Evolutionary conservation across 2,888 invertebrate genomes (phyloP).

Genomic region (Limnephilus rhombicus): DNA sequence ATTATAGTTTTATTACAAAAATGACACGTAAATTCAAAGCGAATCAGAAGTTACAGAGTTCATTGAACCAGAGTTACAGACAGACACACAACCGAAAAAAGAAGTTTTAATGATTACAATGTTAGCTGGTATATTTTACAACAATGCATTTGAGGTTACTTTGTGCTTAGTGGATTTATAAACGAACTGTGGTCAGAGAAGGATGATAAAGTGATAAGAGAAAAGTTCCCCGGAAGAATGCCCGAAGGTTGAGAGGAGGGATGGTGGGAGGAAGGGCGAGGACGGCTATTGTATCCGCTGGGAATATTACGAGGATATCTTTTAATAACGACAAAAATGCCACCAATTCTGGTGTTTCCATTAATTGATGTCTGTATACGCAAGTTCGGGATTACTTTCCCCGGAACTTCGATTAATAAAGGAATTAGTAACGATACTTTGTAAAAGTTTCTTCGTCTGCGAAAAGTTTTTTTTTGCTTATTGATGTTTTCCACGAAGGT

Average conservation of each 20-base stretch:
- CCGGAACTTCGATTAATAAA: slow-evolving; percentile 54
- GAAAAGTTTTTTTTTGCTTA: slow-evolving; percentile 1
- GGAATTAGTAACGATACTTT: slow-evolving; percentile 48
- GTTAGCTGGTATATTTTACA: not conserved
- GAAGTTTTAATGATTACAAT: too few species aligned
- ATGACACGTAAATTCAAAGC: too few species aligned
- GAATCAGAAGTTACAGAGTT: too few species aligned
- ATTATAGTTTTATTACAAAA: too few species aligned
- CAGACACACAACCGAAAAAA: too few species aligned
- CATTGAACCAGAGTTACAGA: too few species aligned
- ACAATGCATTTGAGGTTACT: not conserved
- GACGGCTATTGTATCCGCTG: slow-evolving; percentile 29
- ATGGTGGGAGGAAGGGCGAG: not conserved
- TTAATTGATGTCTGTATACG: slow-evolving; percentile 46
- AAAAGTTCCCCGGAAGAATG: slow-evolving; percentile 43
- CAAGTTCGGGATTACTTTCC: slow-evolving; percentile 54
- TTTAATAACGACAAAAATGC: slow-evolving; percentile 44
- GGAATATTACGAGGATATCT: slow-evolving; percentile 38
- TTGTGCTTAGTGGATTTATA: not conserved
- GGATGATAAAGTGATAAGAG: slow-evolving; percentile 20
- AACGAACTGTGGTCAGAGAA: slow-evolving; percentile 22
- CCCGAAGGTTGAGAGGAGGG: not conserved
- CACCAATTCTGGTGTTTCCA: slow-evolving; percentile 33
- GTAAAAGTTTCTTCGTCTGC: slow-evolving; percentile 24
- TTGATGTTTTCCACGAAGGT: not conserved